phyloP scores from a whole-genome alignment of 2,797 vertebrate genomes.

The Semaprochilodus insignis region DNA sequence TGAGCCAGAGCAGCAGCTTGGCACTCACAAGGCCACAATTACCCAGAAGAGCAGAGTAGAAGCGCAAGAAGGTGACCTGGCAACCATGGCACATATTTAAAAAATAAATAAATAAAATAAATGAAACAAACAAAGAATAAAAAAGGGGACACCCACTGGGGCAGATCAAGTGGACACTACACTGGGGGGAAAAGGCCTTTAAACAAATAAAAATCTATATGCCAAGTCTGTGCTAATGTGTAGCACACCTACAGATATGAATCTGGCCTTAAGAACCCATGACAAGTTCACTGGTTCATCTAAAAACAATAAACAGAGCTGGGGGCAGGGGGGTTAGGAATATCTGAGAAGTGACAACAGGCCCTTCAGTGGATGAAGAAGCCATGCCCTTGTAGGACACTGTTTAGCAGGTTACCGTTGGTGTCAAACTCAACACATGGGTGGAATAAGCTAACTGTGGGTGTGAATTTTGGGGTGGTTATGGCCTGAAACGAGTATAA shows the following conservation, averaged over 20 bases:
- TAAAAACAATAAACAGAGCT: neutral
- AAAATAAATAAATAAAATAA: no score
- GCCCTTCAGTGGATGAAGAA: no score
- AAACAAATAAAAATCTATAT: neutral
- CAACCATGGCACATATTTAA: neutral
- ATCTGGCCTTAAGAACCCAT: neutral
- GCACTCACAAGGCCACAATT: constrained; percentile 3
- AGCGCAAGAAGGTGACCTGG: neutral
- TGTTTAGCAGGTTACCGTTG: no score
- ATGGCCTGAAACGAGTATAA: neutral
- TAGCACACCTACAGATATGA: neutral
- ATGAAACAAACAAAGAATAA: no score
- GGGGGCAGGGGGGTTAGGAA: no score
- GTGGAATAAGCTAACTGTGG: neutral
- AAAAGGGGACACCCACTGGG: neutral
- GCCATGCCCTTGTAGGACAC: no score
- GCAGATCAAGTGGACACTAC: neutral
- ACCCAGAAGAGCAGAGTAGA: neutral
- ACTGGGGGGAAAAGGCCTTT: neutral
- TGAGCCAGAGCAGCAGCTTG: neutral
- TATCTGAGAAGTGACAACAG: neutral
- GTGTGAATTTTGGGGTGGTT: neutral
- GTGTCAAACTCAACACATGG: neutral
- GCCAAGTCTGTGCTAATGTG: neutral
- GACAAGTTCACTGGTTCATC: neutral